Conservation (phyloP, 1,140 invertebrate species). For the Dendrolimus punctatus region DNA sequence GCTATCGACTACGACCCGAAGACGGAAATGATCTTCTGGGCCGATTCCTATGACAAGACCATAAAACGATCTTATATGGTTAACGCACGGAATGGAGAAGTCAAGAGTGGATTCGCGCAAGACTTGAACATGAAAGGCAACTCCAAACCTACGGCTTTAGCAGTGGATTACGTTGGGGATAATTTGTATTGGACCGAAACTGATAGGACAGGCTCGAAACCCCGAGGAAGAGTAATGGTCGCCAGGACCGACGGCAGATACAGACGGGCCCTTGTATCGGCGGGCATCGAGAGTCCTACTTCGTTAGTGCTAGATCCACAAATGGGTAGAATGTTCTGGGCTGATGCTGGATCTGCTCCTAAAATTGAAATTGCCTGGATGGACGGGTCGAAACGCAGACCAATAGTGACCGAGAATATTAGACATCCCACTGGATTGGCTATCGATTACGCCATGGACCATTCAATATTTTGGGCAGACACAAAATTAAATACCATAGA, state of each 20-base stretch:
- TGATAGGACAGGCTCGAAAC: slow-evolving; percentile 81
- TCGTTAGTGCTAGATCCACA: slow-evolving; percentile 92
- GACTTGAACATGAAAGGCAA: slow-evolving; percentile 88
- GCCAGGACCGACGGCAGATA: slow-evolving; percentile 93
- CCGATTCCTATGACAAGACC: slow-evolving; percentile 89
- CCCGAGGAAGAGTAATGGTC: slow-evolving; percentile 86
- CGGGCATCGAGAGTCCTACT: slow-evolving; percentile 85
- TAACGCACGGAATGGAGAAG: slow-evolving; percentile 81
- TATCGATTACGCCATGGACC: slow-evolving; percentile 92
- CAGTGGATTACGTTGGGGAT: slow-evolving; percentile 92
- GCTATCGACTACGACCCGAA: slow-evolving; percentile 90
- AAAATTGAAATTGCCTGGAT: slow-evolving; percentile 95
- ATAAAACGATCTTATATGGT: slow-evolving; percentile 95
- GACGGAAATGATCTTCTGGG: slow-evolving; percentile 92
- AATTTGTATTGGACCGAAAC: slow-evolving; percentile 97
- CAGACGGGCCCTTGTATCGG: slow-evolving; percentile 80
- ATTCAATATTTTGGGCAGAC: slow-evolving; percentile 96
- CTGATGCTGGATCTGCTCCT: slow-evolving; percentile 86
- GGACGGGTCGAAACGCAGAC: slow-evolving; percentile 90
- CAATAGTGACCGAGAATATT: slow-evolving; percentile 85
- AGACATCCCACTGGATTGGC: slow-evolving; percentile 89
- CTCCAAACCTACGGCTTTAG: slow-evolving; percentile 86
- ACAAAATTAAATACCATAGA: slow-evolving; percentile 95
- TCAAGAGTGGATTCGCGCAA: slow-evolving; percentile 89
- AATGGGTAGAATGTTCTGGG: slow-evolving; percentile 90